Conservation (phyloP, 1,140 invertebrate genomes). For the Heterodera schachtii region DNA sequence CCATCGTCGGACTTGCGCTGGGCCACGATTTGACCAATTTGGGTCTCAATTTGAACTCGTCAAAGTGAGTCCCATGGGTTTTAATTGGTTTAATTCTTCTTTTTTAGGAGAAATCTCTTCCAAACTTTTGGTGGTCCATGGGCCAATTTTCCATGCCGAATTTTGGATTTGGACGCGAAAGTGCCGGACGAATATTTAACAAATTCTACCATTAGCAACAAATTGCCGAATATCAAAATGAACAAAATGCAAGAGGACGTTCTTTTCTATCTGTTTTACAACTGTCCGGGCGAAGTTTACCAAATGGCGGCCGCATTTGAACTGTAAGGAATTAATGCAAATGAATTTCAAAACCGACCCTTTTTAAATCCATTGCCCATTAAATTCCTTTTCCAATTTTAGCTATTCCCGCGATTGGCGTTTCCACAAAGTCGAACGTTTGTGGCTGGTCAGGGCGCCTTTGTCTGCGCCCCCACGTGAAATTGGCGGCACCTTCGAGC, state of each 20-base stretch:
- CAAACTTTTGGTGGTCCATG: conserved; percentile 96
- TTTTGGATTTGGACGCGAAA: conserved; percentile 91
- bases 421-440: conserved; percentile 97
- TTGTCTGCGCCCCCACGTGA: conserved; percentile 69
- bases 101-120: conserved; percentile 76
- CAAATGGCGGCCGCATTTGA: conserved; percentile 92
- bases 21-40: conserved; percentile 95
- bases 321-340: conserved; percentile 76
- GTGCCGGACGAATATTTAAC: conserved; percentile 98
- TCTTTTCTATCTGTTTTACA: conserved; percentile 98
- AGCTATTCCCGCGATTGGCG: conserved; percentile 95
- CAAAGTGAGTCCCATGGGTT: conserved; percentile 72
- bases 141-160: conserved; percentile 92
- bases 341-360: no score
- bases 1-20: conserved; percentile 81
- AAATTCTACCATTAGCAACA: conserved; percentile 73
- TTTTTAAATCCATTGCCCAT: no score
- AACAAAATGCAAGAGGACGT: conserved; percentile 97
- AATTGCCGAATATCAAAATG: conserved; percentile 89
- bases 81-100: background rate
- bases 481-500: conserved; percentile 91
- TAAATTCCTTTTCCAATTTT: conserved; percentile 15
- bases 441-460: conserved; percentile 92
- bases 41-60: conserved; percentile 94
- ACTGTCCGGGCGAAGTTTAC: conserved; percentile 93